phyloP scores from a whole-genome alignment of 2,888 invertebrate genomes.

The Campoletis raptor region DNA sequence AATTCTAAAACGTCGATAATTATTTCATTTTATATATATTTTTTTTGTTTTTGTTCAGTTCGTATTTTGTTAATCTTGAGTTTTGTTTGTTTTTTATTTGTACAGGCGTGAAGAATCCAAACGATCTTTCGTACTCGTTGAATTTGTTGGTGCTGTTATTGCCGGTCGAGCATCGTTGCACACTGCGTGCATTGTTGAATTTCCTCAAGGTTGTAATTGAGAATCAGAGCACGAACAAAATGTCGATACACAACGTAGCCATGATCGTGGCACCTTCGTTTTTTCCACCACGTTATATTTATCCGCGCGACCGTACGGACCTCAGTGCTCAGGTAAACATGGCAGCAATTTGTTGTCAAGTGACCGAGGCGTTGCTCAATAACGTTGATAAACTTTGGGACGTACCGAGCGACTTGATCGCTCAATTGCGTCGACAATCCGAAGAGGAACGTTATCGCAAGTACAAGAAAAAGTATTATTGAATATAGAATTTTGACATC shows the following conservation, averaged over 20 bases:
- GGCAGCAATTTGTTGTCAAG: constrained; percentile 94
- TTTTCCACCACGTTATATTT: constrained; percentile 90
- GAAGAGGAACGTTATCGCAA: constrained; percentile 85
- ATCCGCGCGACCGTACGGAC: constrained; percentile 88
- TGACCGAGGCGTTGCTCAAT: constrained; percentile 93
- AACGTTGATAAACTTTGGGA: constrained; percentile 92
- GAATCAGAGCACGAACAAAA: constrained; percentile 91
- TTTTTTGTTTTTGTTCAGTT: neutral
- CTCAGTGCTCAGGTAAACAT: constrained; percentile 92
- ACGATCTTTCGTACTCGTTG: constrained; percentile 84
- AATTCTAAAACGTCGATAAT: neutral
- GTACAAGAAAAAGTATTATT: constrained; percentile 82
- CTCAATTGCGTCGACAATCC: constrained; percentile 87
- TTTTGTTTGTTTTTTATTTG: neutral
- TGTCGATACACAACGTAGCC: constrained; percentile 96
- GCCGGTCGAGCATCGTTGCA: constrained; percentile 94
- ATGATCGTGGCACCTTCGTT: constrained; percentile 98
- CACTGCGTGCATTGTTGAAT: constrained; percentile 91
- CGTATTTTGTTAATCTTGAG: neutral
- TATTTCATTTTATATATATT: neutral
- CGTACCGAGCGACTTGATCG: constrained; percentile 90
- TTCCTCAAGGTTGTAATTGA: constrained; percentile 92
- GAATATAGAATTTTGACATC: constrained; percentile 26
- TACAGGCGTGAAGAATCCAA: constrained; percentile 87
- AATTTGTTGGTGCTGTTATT: constrained; percentile 93